Percentiles rank a stretch among this genome's conserved stretches.
These are phyloP conservation scores for Tricholaema leucomelas DNA, from an alignment of 2,113 vertebrate genomes.

Conservation along the genomic window DNA sequence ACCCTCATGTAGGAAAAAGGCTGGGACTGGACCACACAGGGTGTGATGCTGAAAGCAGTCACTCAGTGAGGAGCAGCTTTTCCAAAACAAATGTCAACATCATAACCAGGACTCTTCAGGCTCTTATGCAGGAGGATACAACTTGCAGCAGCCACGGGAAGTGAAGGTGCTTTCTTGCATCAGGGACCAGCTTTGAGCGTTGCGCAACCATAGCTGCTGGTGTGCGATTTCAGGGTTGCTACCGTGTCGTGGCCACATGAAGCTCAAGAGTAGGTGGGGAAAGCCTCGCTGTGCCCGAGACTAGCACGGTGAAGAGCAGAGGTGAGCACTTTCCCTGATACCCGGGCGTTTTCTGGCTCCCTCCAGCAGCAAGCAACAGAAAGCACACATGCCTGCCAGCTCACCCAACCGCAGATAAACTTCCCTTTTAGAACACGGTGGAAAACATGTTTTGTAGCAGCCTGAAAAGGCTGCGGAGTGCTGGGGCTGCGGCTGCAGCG, in stretches of 20 bases:
- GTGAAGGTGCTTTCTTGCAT: not conserved
- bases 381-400: not conserved
- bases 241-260: accelerated
- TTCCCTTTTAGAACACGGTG: not conserved
- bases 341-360: not conserved
- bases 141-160: accelerated
- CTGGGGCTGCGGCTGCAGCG: not conserved
- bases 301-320: not conserved
- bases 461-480: not conserved
- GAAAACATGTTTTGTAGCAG: not conserved
- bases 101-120: accelerated
- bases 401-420: accelerated
- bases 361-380: not conserved
- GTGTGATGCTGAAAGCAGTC: not conserved
- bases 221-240: not conserved
- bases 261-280: not conserved
- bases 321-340: accelerated
- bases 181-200: not conserved
- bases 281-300: not conserved
- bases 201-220: not conserved
- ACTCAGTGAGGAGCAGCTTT: not conserved
- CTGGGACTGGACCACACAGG: accelerated
- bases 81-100: not conserved
- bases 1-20: accelerated
- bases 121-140: accelerated